phyloP scores from a whole-genome alignment of 2,888 invertebrate species.

The Apotomis capreana region DNA sequence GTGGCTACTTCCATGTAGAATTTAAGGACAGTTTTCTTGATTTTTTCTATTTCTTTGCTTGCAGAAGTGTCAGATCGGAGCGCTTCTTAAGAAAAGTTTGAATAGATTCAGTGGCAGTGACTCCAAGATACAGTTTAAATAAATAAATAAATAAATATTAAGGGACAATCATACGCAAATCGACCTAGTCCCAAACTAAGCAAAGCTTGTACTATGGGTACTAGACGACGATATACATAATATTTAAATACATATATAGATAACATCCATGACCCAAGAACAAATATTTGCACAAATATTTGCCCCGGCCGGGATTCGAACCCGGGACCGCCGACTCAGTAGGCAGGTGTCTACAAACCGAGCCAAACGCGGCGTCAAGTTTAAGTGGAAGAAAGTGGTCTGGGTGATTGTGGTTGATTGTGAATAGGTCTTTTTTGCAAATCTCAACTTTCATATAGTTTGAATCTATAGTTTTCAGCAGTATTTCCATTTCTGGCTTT shows the following conservation, averaged over 20 bases:
- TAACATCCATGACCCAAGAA: too few species aligned
- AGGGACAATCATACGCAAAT: too few species aligned
- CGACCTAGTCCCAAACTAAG: too few species aligned
- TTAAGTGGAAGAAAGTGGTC: constrained; percentile 12
- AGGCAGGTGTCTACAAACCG: too few species aligned
- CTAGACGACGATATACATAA: too few species aligned
- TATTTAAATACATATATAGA: too few species aligned
- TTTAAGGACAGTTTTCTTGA: background rate
- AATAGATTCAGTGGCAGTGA: background rate
- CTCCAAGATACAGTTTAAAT: background rate
- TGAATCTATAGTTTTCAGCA: constrained; percentile 16
- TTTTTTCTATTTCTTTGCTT: background rate
- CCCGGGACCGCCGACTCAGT: too few species aligned
- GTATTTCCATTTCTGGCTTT: constrained; percentile 19
- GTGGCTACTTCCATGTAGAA: constrained; percentile 24
- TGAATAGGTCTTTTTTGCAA: constrained; percentile 11
- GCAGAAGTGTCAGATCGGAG: background rate
- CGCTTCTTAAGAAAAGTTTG: constrained; percentile 10
- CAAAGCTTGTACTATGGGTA: too few species aligned
- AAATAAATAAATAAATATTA: too few species aligned
- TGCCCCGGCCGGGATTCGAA: too few species aligned
- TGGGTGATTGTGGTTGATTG: constrained; percentile 8
- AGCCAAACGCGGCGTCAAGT: too few species aligned
- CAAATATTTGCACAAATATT: too few species aligned
- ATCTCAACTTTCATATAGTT: constrained; percentile 16